Percentiles rank a stretch among this genome's conserved stretches.
phyloP scores from a whole-genome alignment of 2,888 invertebrate species.

The Apodemia mormo region DNA sequence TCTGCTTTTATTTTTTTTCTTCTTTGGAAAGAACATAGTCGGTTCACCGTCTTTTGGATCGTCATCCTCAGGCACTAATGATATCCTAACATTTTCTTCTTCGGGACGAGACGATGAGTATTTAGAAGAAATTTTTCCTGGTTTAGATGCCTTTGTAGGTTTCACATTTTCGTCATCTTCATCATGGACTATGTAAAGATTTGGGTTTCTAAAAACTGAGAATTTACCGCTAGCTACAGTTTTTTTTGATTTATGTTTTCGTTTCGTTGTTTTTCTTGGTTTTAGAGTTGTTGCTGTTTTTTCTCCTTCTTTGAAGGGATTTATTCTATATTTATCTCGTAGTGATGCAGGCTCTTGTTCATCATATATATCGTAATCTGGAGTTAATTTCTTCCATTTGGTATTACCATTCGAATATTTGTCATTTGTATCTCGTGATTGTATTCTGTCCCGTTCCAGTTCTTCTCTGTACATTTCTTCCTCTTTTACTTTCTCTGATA shows the following conservation, averaged over 20 bases:
- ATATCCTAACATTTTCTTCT: slow-evolving; percentile 55
- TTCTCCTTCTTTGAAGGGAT: slow-evolving; percentile 37
- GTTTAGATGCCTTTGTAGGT: slow-evolving; percentile 28
- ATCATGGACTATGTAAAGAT: slow-evolving; percentile 56
- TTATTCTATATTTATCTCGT: slow-evolving; percentile 56
- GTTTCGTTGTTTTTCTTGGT: slow-evolving; percentile 30
- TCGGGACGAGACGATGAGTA: slow-evolving; percentile 39
- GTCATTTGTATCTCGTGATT: slow-evolving; percentile 39
- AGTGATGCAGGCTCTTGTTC: slow-evolving; percentile 42
- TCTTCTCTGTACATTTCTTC: slow-evolving; percentile 65
- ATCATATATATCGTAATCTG: slow-evolving; percentile 65
- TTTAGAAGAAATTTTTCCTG: slow-evolving; percentile 45
- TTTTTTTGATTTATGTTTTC: slow-evolving; percentile 42
- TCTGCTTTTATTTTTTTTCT: slow-evolving; percentile 51
- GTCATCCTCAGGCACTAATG: slow-evolving; percentile 55
- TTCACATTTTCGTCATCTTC: slow-evolving; percentile 42
- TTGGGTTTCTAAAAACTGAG: slow-evolving; percentile 67
- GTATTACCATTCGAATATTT: slow-evolving; percentile 47
- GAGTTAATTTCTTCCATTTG: slow-evolving; percentile 39
- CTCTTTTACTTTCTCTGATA: slow-evolving; percentile 64
- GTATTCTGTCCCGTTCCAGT: slow-evolving; percentile 50
- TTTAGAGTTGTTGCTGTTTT: slow-evolving; percentile 39
- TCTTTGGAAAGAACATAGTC: slow-evolving; percentile 63
- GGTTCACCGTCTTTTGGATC: slow-evolving; percentile 58
- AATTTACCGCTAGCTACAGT: slow-evolving; percentile 50